Conservation (phyloP, 1,140 invertebrate genomes). For the Physella acuta region DNA sequence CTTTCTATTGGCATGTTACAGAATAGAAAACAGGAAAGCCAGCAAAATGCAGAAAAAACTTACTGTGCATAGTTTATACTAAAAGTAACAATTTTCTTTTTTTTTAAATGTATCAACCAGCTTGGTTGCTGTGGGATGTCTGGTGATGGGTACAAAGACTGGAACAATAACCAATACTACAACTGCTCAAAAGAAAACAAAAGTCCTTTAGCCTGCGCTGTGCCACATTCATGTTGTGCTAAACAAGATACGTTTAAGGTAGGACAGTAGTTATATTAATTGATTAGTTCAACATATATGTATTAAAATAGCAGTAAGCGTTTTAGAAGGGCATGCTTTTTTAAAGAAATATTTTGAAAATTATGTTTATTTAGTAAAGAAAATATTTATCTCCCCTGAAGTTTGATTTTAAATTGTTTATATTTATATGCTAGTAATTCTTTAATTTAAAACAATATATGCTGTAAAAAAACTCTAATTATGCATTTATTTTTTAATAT, state of each 20-base stretch:
- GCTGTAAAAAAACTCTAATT: too few relatives aligned
- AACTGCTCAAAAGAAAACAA: conserved; percentile 63
- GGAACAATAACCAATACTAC: conserved; percentile 93
- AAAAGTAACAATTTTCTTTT: conserved; percentile 68
- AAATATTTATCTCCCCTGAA: too few relatives aligned
- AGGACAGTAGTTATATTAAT: conserved; percentile 6
- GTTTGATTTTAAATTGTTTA: too few relatives aligned
- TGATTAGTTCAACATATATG: neutral
- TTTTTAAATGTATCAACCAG: conserved; percentile 59
- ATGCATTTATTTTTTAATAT: too few relatives aligned
- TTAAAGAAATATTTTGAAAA: too few relatives aligned
- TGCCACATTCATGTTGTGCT: conserved; percentile 88
- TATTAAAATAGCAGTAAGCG: neutral
- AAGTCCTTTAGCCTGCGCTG: conserved; percentile 79
- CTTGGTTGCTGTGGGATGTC: conserved; percentile 90
- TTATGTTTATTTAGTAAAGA: too few relatives aligned
- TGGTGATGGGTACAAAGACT: conserved; percentile 86
- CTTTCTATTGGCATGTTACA: too few relatives aligned
- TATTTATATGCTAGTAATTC: too few relatives aligned
- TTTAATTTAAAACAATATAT: too few relatives aligned
- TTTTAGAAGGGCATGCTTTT: neutral
- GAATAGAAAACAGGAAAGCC: too few relatives aligned
- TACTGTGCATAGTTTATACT: conserved; percentile 91
- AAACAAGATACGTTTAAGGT: conserved; percentile 35
- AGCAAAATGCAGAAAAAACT: too few relatives aligned